phyloP scores from a whole-genome alignment of 1,140 invertebrate species.

The Neuroterus valhalla region DNA sequence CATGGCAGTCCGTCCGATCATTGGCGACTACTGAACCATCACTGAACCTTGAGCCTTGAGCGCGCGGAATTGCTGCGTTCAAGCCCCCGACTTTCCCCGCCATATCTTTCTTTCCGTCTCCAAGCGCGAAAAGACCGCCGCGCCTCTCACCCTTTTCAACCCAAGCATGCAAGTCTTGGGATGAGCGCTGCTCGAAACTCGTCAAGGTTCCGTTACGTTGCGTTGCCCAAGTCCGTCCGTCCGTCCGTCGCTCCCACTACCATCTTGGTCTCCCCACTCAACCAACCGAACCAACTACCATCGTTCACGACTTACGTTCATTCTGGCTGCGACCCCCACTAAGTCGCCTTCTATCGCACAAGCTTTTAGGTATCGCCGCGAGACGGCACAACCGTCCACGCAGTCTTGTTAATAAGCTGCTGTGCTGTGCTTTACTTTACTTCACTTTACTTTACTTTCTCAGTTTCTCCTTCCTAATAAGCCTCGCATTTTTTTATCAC shows the following conservation, averaged over 20 bases:
- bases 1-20: slow-evolving; percentile 21
- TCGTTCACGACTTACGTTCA: slow-evolving; percentile 8
- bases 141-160: not conserved
- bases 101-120: slow-evolving; percentile 16
- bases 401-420: no score
- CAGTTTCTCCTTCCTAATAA: no score
- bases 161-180: not conserved
- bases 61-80: slow-evolving; percentile 8
- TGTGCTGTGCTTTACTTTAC: no score
- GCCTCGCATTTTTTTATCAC: no score
- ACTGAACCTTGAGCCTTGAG: slow-evolving; percentile 17
- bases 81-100: slow-evolving; percentile 13
- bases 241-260: not conserved
- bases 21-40: not conserved
- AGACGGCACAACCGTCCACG: slow-evolving; percentile 3
- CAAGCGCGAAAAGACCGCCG: slow-evolving; percentile 10
- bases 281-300: not conserved
- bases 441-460: no score
- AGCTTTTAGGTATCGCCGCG: not conserved
- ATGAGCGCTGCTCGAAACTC: slow-evolving; percentile 10
- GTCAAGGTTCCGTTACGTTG: not conserved
- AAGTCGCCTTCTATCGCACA: not conserved
- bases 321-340: not conserved
- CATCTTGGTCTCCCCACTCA: slow-evolving; percentile 11
- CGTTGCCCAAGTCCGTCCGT: not conserved